Conservation (phyloP, 2,113 vertebrate genomes). For the Chascanopsetta lugubris region DNA sequence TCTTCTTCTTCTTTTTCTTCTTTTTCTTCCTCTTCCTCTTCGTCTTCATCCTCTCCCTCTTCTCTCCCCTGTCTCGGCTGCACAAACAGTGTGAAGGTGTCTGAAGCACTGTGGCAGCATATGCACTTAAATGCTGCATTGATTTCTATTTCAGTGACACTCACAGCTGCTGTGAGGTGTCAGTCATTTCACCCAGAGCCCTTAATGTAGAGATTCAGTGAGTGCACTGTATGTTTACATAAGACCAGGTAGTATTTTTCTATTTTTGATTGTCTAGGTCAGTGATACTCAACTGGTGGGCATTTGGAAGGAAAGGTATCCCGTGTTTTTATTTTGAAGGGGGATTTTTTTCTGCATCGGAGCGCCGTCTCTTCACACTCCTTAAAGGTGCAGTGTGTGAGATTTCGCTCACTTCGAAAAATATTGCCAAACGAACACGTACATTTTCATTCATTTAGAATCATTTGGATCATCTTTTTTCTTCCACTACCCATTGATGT, state of each 20-base stretch:
- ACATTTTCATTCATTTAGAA: too few relatives aligned
- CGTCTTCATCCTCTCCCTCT: conserved; percentile 37
- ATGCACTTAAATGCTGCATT: conserved; percentile 51
- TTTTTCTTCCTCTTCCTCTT: conserved; percentile 12
- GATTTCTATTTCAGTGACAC: conserved; percentile 53
- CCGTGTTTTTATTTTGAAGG: too few relatives aligned
- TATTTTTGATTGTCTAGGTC: conserved; percentile 18
- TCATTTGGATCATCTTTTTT: too few relatives aligned
- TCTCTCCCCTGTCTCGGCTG: conserved; percentile 23
- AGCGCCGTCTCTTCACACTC: too few relatives aligned
- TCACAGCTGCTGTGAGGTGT: conserved; percentile 57
- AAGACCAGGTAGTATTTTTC: conserved; percentile 30
- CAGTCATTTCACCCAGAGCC: conserved; percentile 44
- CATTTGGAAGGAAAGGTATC: too few relatives aligned
- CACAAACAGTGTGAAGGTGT: conserved; percentile 50
- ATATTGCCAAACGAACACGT: too few relatives aligned
- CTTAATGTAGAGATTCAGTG: conserved; percentile 52
- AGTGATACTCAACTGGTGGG: too few relatives aligned
- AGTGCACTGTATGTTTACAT: conserved; percentile 51
- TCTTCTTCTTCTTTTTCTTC: conserved; percentile 39
- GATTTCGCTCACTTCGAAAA: too few relatives aligned
- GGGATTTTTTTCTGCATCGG: too few relatives aligned
- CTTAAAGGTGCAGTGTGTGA: too few relatives aligned
- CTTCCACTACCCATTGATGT: too few relatives aligned
- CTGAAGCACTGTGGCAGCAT: conserved; percentile 31